phyloP scores from a whole-genome alignment of 1,140 invertebrate genomes.

The Nephila pilipes region DNA sequence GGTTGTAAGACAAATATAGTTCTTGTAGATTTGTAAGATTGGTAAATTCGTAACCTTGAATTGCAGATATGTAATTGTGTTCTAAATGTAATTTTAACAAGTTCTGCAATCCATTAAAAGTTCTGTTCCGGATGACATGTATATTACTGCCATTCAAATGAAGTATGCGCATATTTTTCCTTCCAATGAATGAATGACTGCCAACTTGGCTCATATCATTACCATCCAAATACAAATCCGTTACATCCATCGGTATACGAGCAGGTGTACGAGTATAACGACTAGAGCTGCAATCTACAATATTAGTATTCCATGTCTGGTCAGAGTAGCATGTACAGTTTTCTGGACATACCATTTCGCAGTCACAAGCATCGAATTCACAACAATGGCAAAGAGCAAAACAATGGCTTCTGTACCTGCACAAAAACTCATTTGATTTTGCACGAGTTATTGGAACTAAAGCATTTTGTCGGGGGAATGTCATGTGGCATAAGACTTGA shows the following conservation, averaged over 20 bases:
- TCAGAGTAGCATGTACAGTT: slow-evolving; percentile 94
- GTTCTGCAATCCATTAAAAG: slow-evolving; percentile 92
- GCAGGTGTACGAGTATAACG: slow-evolving; percentile 86
- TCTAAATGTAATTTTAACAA: slow-evolving; percentile 92
- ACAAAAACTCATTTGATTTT: slow-evolving; percentile 91
- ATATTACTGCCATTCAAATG: slow-evolving; percentile 93
- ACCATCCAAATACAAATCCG: slow-evolving; percentile 94
- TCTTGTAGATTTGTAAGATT: slow-evolving; percentile 90
- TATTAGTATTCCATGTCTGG: slow-evolving; percentile 94
- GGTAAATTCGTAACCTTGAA: slow-evolving; percentile 95
- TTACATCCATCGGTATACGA: slow-evolving; percentile 95
- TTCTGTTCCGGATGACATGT: slow-evolving; percentile 93
- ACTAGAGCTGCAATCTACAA: slow-evolving; percentile 90
- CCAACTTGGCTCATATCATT: slow-evolving; percentile 92
- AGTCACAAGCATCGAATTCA: slow-evolving; percentile 96
- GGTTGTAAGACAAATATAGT: slow-evolving; percentile 93
- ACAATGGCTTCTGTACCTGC: slow-evolving; percentile 94
- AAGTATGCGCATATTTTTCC: slow-evolving; percentile 92
- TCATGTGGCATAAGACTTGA: slow-evolving; percentile 88
- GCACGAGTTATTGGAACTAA: slow-evolving; percentile 84
- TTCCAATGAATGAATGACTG: slow-evolving; percentile 94
- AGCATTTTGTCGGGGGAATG: slow-evolving; percentile 76
- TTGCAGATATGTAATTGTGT: slow-evolving; percentile 89
- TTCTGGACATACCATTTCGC: slow-evolving; percentile 95
- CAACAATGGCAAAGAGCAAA: slow-evolving; percentile 96